Evolutionary conservation across 2,113 vertebrate species (phyloP).

Genomic region (Cyanoliseus patagonus): DNA sequence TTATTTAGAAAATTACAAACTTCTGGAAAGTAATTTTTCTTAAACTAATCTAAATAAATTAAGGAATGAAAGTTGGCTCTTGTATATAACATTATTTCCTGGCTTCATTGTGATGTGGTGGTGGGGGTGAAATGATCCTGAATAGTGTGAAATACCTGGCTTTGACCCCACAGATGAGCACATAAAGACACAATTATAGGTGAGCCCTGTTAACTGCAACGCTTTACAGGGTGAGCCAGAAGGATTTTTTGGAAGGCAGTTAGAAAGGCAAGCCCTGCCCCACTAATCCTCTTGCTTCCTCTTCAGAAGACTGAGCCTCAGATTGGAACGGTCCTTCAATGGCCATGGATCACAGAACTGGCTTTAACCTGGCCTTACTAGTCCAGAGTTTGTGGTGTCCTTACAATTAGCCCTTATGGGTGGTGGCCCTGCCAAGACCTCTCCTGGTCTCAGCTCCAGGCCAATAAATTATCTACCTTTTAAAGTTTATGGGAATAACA

Average conservation of each 20-base stretch:
- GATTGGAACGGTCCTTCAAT: background rate
- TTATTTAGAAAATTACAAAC: background rate
- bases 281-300: background rate
- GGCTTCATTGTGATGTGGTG: background rate
- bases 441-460: background rate
- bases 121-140: background rate
- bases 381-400: background rate
- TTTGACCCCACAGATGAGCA: background rate
- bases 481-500: background rate
- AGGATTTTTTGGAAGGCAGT: background rate
- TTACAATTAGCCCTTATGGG: background rate
- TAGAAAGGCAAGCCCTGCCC: background rate
- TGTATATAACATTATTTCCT: background rate
- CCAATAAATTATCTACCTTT: background rate
- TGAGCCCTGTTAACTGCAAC: background rate
- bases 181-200: background rate
- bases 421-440: background rate
- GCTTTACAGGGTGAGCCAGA: background rate
- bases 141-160: background rate
- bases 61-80: background rate
- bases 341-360: background rate
- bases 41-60: slow-evolving; percentile 8
- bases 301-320: background rate
- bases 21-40: background rate
- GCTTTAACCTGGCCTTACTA: background rate